Base-by-base conservation (phyloP, 2,113 vertebrate genomes). In the Oncorhynchus tshawytscha region DNA sequence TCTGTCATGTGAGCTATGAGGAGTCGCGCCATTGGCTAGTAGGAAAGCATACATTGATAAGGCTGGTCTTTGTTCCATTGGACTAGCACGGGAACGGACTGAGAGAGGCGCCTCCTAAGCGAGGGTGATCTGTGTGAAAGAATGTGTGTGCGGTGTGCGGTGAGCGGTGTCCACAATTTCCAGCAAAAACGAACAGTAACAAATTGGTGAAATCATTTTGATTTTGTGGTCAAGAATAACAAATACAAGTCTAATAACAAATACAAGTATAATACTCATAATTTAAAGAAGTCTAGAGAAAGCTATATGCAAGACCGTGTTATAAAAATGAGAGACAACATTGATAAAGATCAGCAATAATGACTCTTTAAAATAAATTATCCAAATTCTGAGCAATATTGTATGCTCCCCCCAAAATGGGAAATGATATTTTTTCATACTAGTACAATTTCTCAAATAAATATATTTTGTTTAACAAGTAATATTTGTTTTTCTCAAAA, bases 71-170 rank as follows among this genome's bases (percentile, higher is more conserved):
- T 83, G 91, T 91, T 91, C 94, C 86, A 95, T 95, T 96, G 95
- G 95, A 88, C 88, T 86, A 92, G 84, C 87, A 90, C 88, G 90
- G 82, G 78, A 88, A n/a, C 8, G 25, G 24, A 66, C n/a, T 3
- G 22, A 92, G 90, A 87, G 90, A 94, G 93, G 93, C 88, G 78
- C 88, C 87, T 85, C 87, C 89, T 90, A 83, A 11, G 11, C 13
- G 31, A 39, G 66, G 66, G 18, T 20, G 29, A 20, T 92, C 92
- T 88, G 93, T 87, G 92, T 93, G 87, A 88, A 93, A 95, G 94
- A 95, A 95, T 93, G 94, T 94, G 91, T 91, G 93, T 93, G 93
- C 89, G 90, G 91, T 91, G 93, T 93, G 93, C 89, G 90, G 90
- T 93, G 93, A 92, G 93, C 89, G 90, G 89, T 93, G 92, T 88